phyloP scores from a whole-genome alignment of 35 echinoderm and acorn worm species.

The Nesometra sesokonis region DNA sequence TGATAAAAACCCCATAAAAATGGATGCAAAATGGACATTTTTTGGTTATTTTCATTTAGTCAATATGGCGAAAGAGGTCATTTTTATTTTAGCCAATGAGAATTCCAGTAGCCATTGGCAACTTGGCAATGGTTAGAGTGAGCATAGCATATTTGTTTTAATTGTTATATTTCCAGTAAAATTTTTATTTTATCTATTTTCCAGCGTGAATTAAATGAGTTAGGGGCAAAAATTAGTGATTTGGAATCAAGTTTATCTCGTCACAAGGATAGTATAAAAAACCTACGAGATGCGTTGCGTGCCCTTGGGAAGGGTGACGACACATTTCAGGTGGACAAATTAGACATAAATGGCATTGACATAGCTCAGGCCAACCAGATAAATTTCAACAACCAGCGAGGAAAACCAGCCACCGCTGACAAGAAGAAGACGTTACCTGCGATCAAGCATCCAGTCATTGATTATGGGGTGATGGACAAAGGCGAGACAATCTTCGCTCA shows the following conservation, averaged over 20 bases:
- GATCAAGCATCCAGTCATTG: neutral
- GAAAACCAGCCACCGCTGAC: neutral
- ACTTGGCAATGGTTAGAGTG: no score
- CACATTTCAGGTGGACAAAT: neutral
- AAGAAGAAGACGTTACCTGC: neutral
- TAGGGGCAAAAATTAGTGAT: neutral
- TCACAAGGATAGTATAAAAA: neutral
- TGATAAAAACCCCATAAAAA: no score
- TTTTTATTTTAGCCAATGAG: no score
- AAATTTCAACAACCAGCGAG: neutral
- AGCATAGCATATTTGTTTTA: no score
- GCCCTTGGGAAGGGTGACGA: neutral
- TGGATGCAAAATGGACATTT: no score
- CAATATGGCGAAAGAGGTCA: no score
- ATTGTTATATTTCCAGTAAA: no score
- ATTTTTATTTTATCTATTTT: neutral
- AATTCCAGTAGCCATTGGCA: no score
- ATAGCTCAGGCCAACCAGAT: neutral
- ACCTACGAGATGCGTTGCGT: neutral
- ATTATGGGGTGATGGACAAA: neutral
- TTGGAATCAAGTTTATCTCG: neutral
- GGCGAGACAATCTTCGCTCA: slow-evolving; percentile 14
- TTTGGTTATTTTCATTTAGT: no score
- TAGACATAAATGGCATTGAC: neutral
- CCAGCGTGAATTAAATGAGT: neutral